Percentiles rank a stretch among this genome's conserved stretches.
phyloP scores from a whole-genome alignment of 1,140 invertebrate genomes.

The Drosophila quadrilineata region DNA sequence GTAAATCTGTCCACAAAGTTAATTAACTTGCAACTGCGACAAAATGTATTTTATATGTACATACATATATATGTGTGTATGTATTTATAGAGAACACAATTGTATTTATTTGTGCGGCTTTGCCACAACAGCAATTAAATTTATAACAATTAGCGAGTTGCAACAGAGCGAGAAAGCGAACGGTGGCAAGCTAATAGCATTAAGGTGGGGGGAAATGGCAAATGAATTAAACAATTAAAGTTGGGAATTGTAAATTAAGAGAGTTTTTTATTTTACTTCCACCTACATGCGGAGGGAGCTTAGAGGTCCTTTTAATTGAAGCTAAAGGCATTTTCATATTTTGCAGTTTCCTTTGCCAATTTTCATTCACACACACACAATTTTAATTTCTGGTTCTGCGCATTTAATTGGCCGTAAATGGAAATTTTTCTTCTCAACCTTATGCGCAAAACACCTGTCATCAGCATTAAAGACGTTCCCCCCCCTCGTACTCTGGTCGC shows the following conservation, averaged over 20 bases:
- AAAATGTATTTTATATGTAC: too few species aligned
- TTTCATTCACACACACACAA: too few species aligned
- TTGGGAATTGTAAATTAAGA: slow-evolving; percentile 20
- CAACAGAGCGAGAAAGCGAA: not conserved
- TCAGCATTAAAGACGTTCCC: slow-evolving; percentile 8
- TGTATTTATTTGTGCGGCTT: not conserved
- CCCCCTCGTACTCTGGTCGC: too few species aligned
- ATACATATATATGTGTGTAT: too few species aligned
- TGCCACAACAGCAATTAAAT: not conserved
- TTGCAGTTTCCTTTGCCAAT: slow-evolving; percentile 16
- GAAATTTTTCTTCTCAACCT: slow-evolving; percentile 30
- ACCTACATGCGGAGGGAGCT: not conserved
- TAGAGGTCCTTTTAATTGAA: slow-evolving; percentile 18
- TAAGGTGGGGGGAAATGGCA: not conserved
- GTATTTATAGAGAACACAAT: too few species aligned
- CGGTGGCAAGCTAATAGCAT: slow-evolving; percentile 25
- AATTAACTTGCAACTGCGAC: not conserved
- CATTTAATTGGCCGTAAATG: slow-evolving; percentile 55
- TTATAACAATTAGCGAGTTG: not conserved
- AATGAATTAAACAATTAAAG: slow-evolving; percentile 33
- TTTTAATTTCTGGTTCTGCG: slow-evolving; percentile 17
- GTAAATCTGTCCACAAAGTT: not conserved
- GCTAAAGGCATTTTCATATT: slow-evolving; percentile 20
- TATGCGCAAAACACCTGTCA: slow-evolving; percentile 40
- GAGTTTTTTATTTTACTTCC: slow-evolving; percentile 25